Evolutionary conservation across 2,797 vertebrate species (phyloP), one percentile per base, ranked within the genome.

Genomic region (Lutjanus argentimaculatus): DNA sequence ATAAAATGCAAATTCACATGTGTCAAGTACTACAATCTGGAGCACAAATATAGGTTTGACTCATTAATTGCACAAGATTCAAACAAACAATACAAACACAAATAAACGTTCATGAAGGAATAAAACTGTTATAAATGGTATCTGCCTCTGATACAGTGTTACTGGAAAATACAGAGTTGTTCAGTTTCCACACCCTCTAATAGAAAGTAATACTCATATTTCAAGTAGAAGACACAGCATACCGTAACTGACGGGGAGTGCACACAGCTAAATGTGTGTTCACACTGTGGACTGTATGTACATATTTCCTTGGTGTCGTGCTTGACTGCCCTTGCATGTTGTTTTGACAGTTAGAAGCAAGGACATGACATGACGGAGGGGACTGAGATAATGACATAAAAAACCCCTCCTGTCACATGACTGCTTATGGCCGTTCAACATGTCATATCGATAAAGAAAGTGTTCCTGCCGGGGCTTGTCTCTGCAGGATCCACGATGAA

Each of bases 291-390:
- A 80, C 77, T 63, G 49, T 40, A 76, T 82, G 85, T 89, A 65
- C 76, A 80, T 68, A 63, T 80, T 86, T 91, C 79, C 70, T 75
- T 84, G 64, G 30, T 30, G 76, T 79, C 71, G 22, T 63, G 91
- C 92, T 93, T 93, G 93, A 78, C 85, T 89, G 90, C 79, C 84
- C 91, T 82, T 91, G 92, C 91, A 72, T 95, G 93, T 85, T 90
- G 84, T 92, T 92, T 90, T 91, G 92, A 88, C 93, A 93, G 94
- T 93, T 94, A 88, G 80, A 75, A 68, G 49, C 78, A 11, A 82
- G 74, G 77, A 80, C 81, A 70, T 79, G 72, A 70, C 69, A 73
- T 75, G 74, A 79, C 10, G 53, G 83, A 42, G 51, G 77, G 81
- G 82, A 76, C 67, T 48, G 48, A 55, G 58, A 75, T 58, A 49